Evolutionary conservation across 2,797 vertebrate genomes (phyloP), one percentile per base, ranked within the genome.

Genomic region (Pogonophryne albipinna): DNA sequence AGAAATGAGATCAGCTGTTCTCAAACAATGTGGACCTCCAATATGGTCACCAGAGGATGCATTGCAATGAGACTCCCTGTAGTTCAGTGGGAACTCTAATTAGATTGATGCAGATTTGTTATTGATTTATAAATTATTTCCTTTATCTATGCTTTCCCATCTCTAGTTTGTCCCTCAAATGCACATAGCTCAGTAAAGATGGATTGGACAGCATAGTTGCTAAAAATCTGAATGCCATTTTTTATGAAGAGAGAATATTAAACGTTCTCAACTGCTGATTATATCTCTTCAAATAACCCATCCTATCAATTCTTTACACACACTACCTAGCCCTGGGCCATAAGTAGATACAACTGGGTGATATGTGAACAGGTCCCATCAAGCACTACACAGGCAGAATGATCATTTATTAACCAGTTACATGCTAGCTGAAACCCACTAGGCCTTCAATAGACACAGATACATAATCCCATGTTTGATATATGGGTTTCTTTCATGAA

Each of bases 1-100:
- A 50, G 79, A 85, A 74, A 90, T 71, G 72, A 57, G 83, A 88
- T 84, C 78, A 83, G 77, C 73, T 81, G 84, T 76, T 80, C 57
- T 57, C 19, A 14, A 56, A 17, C 41, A 11, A 58, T 16, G 55
- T 34, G 27, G 51, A 64, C 67, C 59, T 76, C 45, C 38, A 79
- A 44, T 7, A 64, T 56, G 61, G 61, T 66, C 53, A 20, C 55
- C 61, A 34, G 8, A 59, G 76, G 67, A 69, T 45, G 20, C 41
- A 61, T 84, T 64, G 65, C 71, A 38, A 27, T 34, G 38, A 49
- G 44, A 47, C 34, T 8, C n/a, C 15, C 10, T 51, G 38, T 10
- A 49, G 19, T 44, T 31, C 17, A 47, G 15, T 17, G 13, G 46
- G 45, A n/a, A 15, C 46, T 49, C 12, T 7, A 16, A 38, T 44